Conservation (phyloP, 2,888 invertebrate genomes). For the Tineola bisselliella region DNA sequence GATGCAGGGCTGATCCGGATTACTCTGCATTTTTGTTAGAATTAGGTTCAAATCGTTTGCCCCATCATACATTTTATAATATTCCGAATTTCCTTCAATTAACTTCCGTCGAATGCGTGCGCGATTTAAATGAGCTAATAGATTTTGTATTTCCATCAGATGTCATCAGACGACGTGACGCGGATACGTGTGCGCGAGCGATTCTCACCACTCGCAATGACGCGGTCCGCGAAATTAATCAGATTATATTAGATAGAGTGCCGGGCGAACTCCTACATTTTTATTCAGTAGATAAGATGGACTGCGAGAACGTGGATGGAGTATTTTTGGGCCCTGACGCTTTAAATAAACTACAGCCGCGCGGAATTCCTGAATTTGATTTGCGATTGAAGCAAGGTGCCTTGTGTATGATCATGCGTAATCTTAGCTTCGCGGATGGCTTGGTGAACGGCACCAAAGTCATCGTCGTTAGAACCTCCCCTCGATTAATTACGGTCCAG, state of each 20-base stretch:
- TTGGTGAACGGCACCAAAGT: constrained; percentile 18
- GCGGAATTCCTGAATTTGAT: constrained; percentile 1
- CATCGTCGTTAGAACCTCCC: constrained; percentile 14
- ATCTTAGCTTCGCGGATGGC: too few species aligned
- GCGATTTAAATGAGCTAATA: background rate
- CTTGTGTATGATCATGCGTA: constrained; percentile 17
- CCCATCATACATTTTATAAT: background rate
- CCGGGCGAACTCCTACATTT: constrained; percentile 2
- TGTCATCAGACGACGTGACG: background rate
- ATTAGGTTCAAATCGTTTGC: background rate
- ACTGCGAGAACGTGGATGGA: background rate
- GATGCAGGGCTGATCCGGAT: background rate
- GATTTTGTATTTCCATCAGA: constrained; percentile 9
- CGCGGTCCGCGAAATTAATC: background rate
- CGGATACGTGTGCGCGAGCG: background rate
- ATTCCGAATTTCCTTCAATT: too few species aligned
- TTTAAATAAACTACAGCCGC: background rate
- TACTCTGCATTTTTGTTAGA: background rate
- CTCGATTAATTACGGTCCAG: too few species aligned
- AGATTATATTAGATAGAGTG: background rate
- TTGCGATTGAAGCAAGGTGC: constrained; percentile 14
- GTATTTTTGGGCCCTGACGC: background rate
- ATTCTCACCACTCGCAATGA: background rate
- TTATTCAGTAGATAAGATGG: background rate
- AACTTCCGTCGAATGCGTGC: background rate